Base-by-base conservation (phyloP, 1,140 invertebrate genomes). In the Panagrolaimus sp. region DNA sequence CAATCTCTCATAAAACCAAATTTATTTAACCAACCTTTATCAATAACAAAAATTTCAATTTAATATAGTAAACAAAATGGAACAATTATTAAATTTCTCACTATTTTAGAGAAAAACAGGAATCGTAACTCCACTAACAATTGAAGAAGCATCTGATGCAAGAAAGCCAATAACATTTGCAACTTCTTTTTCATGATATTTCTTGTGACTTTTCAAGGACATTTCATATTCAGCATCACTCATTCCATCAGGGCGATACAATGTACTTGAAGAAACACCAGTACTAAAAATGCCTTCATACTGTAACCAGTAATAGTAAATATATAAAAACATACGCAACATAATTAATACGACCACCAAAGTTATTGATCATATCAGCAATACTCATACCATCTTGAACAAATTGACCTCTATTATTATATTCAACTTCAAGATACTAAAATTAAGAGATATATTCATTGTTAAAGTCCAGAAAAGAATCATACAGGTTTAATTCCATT, bases 341-440 rank as follows among this genome's bases (percentile, higher is more conserved):
- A 16, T 62, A 65, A 47, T 73, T 81, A 25, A 78, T 75, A 16
- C 75, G 63, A 67, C 86, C 86, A 72, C 90, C 87, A 84, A 91
- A 90, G 0, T 87, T 73, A 1, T 89, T 91, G 20, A 92, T 83
- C 82, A 92, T 91, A 72, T 92, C 85, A 25, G 89, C 88, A 16
- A 86, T 83, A 79, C 90, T 92, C 73, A 89, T 87, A 0, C 92
- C 94, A 51, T 96, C 88, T 79, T 95, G 92, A 84, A 95, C 92
- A 0, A 96, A n/a, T n/a, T n/a, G 83, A 1, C 91, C 90, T 13
- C 91, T 92, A 79, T 93, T 88, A 75, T 89, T 90, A 79, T 96
- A 96, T 0, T 91, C 88, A 16, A 87, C 84, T 65, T 83, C 83
- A 9, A 85, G 81, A 76, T 87, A 87, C 82, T 84, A 72, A 70